Percentiles rank a stretch among this genome's conserved stretches.
Conservation (phyloP, 2,113 vertebrate species). For the Strix aluco region DNA sequence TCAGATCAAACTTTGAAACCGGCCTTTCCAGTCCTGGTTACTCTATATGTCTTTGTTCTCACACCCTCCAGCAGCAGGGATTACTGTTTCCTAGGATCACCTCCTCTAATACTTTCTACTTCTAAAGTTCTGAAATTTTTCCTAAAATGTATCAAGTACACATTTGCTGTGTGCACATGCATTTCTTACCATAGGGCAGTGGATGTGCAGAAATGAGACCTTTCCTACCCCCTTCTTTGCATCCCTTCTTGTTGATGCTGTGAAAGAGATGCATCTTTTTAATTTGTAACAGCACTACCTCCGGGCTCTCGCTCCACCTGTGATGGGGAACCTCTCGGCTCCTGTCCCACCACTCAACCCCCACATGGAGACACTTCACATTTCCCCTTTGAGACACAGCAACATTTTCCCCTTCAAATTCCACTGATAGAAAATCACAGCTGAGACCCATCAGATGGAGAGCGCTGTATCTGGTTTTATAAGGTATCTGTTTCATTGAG, state of each 20-base stretch:
- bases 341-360: neutral
- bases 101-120: neutral
- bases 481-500: neutral
- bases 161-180: no score
- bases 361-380: neutral
- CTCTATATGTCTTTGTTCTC: neutral
- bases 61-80: neutral
- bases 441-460: neutral
- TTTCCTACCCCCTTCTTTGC: neutral
- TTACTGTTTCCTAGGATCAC: neutral
- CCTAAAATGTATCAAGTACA: neutral
- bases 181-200: neutral
- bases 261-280: neutral
- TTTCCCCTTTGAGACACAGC: neutral
- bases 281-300: neutral
- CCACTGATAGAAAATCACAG: neutral
- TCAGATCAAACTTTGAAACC: neutral
- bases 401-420: neutral
- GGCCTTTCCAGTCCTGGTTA: neutral
- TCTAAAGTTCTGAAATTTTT: neutral
- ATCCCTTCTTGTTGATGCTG: neutral
- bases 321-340: neutral
- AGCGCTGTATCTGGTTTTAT: neutral
- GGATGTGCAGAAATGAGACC: neutral
- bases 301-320: neutral